Conservation (phyloP, 1,140 invertebrate species). For the Rhyzopertha dominica region DNA sequence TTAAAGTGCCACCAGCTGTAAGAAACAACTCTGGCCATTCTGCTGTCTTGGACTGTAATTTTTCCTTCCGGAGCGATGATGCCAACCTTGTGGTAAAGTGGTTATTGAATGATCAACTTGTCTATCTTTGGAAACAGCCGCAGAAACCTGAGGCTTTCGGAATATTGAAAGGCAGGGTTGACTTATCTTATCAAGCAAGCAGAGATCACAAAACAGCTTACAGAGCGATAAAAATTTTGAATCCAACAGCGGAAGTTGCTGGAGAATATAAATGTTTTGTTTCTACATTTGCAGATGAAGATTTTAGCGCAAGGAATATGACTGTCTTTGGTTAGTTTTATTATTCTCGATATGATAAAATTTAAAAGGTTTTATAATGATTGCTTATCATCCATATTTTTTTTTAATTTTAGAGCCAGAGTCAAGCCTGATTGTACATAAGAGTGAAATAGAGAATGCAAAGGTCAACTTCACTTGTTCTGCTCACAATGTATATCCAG, state of each 20-base stretch:
- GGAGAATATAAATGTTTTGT: constrained; percentile 64
- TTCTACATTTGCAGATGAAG: constrained; percentile 58
- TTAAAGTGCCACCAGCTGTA: constrained; percentile 55
- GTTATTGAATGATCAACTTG: constrained; percentile 57
- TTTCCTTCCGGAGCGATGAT: constrained; percentile 50
- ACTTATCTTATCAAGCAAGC: constrained; percentile 55
- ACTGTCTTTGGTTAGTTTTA: constrained; percentile 54
- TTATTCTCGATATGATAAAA: not conserved
- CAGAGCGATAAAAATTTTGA: constrained; percentile 60
- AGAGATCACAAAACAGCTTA: constrained; percentile 56
- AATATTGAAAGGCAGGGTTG: constrained; percentile 52
- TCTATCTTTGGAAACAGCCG: constrained; percentile 65
- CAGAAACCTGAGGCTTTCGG: constrained; percentile 50
- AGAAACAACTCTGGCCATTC: constrained; percentile 53
- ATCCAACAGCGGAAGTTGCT: constrained; percentile 59
- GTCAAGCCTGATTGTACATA: constrained; percentile 24
- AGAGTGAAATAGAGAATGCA: constrained; percentile 23
- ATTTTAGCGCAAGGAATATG: constrained; percentile 55
- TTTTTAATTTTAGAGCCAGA: constrained; percentile 37
- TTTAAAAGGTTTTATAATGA: too few species aligned
- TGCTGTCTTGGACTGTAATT: constrained; percentile 63
- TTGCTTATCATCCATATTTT: constrained; percentile 1
- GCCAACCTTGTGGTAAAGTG: constrained; percentile 63
- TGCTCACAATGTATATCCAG: constrained; percentile 45
- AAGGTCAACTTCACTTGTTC: constrained; percentile 47